Evolutionary conservation across 2,113 vertebrate species (phyloP).

Genomic region (Cebidichthys violaceus): DNA sequence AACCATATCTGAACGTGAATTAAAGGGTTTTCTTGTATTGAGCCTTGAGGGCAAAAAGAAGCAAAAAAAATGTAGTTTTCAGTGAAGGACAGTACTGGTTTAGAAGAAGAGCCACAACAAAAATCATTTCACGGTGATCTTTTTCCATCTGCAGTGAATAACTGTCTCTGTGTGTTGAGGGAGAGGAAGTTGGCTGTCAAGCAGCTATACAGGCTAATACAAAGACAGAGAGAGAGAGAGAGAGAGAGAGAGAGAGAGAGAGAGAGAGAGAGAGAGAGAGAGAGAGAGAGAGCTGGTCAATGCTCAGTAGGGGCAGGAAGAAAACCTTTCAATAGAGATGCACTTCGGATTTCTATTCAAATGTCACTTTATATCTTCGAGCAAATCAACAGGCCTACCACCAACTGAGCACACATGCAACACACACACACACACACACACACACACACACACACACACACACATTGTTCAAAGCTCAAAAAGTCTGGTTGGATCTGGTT

Average conservation of each 20-base stretch:
- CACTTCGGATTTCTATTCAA: slow-evolving; percentile 65
- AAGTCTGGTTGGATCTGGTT: slow-evolving; percentile 68
- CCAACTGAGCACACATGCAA: slow-evolving; percentile 30
- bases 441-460: neutral
- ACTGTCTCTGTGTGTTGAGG: slow-evolving; percentile 48
- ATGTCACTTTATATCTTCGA: slow-evolving; percentile 58
- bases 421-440: neutral
- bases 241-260: slow-evolving; percentile 2
- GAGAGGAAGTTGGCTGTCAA: slow-evolving; percentile 64
- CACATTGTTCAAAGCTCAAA: slow-evolving; percentile 34
- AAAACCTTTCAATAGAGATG: slow-evolving; percentile 68
- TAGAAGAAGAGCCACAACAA: slow-evolving; percentile 30
- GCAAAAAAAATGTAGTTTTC: slow-evolving; percentile 16
- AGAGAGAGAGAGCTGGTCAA: slow-evolving; percentile 36
- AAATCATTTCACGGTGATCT: slow-evolving; percentile 50
- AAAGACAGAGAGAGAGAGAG: slow-evolving; percentile 26
- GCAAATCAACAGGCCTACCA: slow-evolving; percentile 62
- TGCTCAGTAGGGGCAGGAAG: slow-evolving; percentile 76
- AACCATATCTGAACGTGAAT: neutral
- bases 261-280: slow-evolving; percentile 10
- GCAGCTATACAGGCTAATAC: slow-evolving; percentile 45
- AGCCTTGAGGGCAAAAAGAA: neutral
- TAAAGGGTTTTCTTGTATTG: neutral
- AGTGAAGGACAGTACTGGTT: slow-evolving; percentile 12
- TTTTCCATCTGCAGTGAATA: slow-evolving; percentile 49